Evolutionary conservation across 2,797 vertebrate species (phyloP), one percentile per base, ranked within the genome.

Genomic region (Rhinogobio ventralis): DNA sequence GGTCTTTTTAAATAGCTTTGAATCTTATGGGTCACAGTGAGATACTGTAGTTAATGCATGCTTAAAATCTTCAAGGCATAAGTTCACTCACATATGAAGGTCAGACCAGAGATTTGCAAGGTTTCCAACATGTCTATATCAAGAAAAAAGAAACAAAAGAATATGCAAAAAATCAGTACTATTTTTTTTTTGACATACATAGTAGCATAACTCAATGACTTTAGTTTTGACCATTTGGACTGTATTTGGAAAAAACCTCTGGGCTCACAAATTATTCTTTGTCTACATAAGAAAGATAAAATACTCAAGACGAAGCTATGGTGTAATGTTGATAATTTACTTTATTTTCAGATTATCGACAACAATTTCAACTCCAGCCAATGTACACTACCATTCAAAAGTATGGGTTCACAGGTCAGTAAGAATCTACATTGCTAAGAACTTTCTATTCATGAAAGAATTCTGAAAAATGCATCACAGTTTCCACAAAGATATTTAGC

Each of bases 1-100:
- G 36, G n/a, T 67, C 81, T 76, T 39, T 82, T 75, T 75, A 81
- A 77, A 77, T 53, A 49, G 42, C n/a, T 76, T 77, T 69, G 17
- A 69, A 68, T 84, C 62, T 45, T n/a, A 69, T 45, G 73, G 36
- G 69, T 36, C 15, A 1, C 76, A 13, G 9, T 42, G 25, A 53
- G 42, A 49, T 20, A 71, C 6, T 69, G 66, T 46, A 33, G 67
- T 20, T 79, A 79, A 79, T 51, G n/a, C 42, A 79, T 85, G 66
- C 25, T 85, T 57, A 79, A 64, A 51, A n/a, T 64, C 42, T 13
- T 36, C 19, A 19, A 68, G 82, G 51, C 8, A 7, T 62, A 3
- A 46, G 45, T 42, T 28, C 51, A 45, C 23, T 72, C 2, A 7
- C 28, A 33, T 71, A 28, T 25, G 3, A 60, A 66, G 39, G 71